Base-by-base conservation (phyloP, 2,888 invertebrate species). In the Lordiphosa fenestrarum region DNA sequence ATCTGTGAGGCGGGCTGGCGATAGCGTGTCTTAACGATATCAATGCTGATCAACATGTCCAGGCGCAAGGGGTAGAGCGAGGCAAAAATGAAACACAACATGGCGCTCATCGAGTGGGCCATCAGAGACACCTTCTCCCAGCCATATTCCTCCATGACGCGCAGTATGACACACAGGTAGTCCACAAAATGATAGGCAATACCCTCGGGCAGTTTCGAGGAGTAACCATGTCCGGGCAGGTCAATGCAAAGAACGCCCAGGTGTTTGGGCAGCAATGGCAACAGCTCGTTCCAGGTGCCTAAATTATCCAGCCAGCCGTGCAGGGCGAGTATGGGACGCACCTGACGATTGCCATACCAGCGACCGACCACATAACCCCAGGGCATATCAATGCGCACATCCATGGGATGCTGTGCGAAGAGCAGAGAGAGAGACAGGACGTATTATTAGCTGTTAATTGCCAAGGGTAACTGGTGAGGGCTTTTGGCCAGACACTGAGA, bases 281-380 rank as follows among this genome's bases (percentile, higher is more conserved):
- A 91, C 46, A 95, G 84, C 0, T 91, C 91, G 85, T 95, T 94
- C 91, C 94, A 95, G 0, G 94, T 92, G 38, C 93, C 94, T 42
- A 94, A 93, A 86, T 95, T 95, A 88, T 95, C 95, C 88, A 93
- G 93, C 94, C 94, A 94, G 2, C 95, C 95, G 84, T 95, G 95
- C 1, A 95, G 75, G 1, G 93, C 93, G 39, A 95, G 86, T 50
- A 95, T 91, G 4, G 94, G 94, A 60, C 93, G 90, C 37, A 91
- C 90, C 66, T 92, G 89, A 47, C 91, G 91, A 46, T 90, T 91
- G 35, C 94, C 94, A 93, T 94, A 95, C 90, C 93, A 91, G 81
- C 93, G 94, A 4, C 92, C 94, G 4, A 93, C 91, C 33, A 94
- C 83, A 76, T 93, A 91, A 0, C 94, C 94, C 92, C 93, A 94